Evolutionary conservation across 1,140 invertebrate species (phyloP), one percentile per base, ranked within the genome.

Genomic region (Pygmarrhopalites habei): DNA sequence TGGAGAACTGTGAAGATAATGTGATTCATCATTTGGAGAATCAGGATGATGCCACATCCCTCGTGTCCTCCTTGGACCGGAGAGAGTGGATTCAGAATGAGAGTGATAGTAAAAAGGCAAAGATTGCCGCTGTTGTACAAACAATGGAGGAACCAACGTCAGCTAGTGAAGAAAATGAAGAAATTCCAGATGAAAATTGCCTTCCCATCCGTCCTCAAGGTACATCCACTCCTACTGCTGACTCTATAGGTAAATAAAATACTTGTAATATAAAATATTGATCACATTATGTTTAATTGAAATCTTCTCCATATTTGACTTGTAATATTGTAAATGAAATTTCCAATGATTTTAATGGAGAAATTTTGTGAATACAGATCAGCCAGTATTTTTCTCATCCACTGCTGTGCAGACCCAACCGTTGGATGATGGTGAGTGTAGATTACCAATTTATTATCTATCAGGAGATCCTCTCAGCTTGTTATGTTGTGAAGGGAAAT

Each of bases 401-500:
- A 57, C 60, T 49, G 66, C 66, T 47, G 66, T 62, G 21, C 66
- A 68, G 55, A 68, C 66, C 15, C 66, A 68, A 59, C 55, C 60
- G 28, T 26, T n/a, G 47, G 66, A 68, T 35, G 62, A 68, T 29
- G 63, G 66, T 65, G 39, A n/a, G n/a, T n/a, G n/a, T n/a, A n/a
- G n/a, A 35, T 35, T 35, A 35, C 32, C 15, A 5, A 35, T 7
- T 35, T 35, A 35, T 35, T 35, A 35, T 35, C 32, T 12, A 25
- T 47, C 44, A 47, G 39, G 39, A 12, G 10, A 41, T 12, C 10
- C 10, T 12, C n/a, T 35, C 32, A 35, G 32, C 15, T 35, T 35
- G 32, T 15, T 35, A 5, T 35, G 32, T 35, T 5, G 10, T 59
- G 86, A 89, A 17, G 55, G 35, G 14, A 35, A 58, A 43, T 44